Base-by-base conservation (phyloP, 2,797 vertebrate species). In the Spinus pinus region DNA sequence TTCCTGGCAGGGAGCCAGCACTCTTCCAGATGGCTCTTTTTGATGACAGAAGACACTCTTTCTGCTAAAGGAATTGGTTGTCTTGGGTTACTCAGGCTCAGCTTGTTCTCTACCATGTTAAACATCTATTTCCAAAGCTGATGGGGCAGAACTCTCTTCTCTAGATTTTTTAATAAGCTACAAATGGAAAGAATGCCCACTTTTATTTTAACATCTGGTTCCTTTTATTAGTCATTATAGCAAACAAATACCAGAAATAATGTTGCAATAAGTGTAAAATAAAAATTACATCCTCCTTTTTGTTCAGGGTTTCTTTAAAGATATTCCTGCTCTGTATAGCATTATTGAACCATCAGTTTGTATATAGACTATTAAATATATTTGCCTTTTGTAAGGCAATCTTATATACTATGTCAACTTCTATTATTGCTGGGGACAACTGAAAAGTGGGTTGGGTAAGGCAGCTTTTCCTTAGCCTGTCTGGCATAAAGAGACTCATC, bases 321-420 rank as follows among this genome's bases (percentile, higher is more conserved):
- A 95, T 87, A 89, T 64, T 90, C 83, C 81, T 81, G 53, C 18
- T 53, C 93, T 91, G 69, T 83, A 79, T 51, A 86, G 86, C 80
- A 74, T 92, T 96, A 93, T 41, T 12, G 3, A 88, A 88, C 56
- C 35, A 82, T 74, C 73, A 41, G 80, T 90, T 94, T 86, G 60
- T 94, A 92, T 67, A 90, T 74, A 93, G 91, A 93, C 77, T 96
- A 96, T 96, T 95, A 97, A 96, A 94, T 74, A 42, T 62, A 89
- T 86, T 90, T 93, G 85, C 70, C 93, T 96, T 97, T 97, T 95
- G 39, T 95, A 96, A 93, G 84, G 81, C 67, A 88, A 85, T 86
- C 75, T 91, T 94, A 60, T 37, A 41, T 77, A 77, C 80, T 13
- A 81, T 44, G 23, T 93, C 87, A 73, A 78, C 66, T 94, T 92